These are phyloP conservation scores for Ceyx cyanopectus DNA, from an alignment of 2,113 vertebrate genomes.

Conservation along the genomic window DNA sequence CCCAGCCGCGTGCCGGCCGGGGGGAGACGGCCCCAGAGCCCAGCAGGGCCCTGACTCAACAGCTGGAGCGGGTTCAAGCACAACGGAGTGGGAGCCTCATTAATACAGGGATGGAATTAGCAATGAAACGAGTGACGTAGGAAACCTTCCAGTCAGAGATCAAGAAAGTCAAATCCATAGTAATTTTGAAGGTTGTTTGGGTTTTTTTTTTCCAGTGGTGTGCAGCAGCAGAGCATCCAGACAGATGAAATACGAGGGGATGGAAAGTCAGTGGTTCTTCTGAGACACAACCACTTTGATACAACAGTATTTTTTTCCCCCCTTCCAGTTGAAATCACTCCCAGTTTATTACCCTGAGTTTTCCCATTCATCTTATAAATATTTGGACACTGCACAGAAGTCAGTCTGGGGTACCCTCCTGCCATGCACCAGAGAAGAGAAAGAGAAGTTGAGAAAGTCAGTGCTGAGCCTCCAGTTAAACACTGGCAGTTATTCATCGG, in stretches of 20 bases:
- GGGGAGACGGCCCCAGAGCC: not conserved
- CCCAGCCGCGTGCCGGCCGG: not conserved
- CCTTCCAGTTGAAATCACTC: not conserved
- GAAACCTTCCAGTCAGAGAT: not conserved
- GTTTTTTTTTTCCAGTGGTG: not conserved
- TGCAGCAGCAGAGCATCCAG: not conserved
- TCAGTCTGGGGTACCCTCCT: not conserved
- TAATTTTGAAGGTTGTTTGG: not conserved
- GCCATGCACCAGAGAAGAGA: not conserved
- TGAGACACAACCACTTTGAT: not conserved
- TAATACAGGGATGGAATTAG: not conserved
- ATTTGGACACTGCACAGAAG: not conserved
- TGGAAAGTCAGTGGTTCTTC: not conserved
- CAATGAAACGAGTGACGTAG: not conserved
- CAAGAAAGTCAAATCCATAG: not conserved
- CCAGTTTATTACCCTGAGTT: not conserved
- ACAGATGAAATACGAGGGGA: not conserved
- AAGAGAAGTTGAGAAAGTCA: not conserved
- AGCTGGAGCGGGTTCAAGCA: not conserved
- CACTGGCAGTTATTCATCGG: not conserved
- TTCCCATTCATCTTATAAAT: not conserved
- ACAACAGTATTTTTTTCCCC: rapidly evolving
- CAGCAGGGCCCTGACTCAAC: not conserved
- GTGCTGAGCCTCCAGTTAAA: not conserved
- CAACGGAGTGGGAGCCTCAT: not conserved